A percentile compares a stretch with the other conserved stretches of the same genome.
Conservation (phyloP, 30 jellyfish, hydroid and myxozoan species). For the Mastigias papua region DNA sequence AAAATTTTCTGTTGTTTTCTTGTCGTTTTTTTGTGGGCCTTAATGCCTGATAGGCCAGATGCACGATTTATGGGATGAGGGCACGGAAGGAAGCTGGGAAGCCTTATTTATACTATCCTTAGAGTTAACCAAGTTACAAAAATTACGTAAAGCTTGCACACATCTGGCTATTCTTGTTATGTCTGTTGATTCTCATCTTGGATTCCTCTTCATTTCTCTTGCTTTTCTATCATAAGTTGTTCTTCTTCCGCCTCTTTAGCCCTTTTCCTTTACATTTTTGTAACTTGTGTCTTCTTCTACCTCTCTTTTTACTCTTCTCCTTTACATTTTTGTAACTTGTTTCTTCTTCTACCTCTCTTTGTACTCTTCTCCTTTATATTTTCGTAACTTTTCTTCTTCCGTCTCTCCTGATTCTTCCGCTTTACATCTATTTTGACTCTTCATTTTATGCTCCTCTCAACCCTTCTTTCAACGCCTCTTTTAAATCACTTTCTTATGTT, state of each 20-base stretch:
- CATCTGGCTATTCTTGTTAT: no score
- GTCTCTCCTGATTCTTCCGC: neutral
- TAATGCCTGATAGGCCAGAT: no score
- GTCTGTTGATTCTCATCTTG: no score
- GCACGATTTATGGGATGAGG: no score
- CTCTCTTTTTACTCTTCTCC: neutral
- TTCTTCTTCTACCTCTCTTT: neutral
- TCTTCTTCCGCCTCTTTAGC: neutral
- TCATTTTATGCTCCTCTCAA: neutral
- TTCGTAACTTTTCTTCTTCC: neutral
- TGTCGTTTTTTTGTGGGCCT: no score
- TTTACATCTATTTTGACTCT: neutral
- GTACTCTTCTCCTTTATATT: neutral
- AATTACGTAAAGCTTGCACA: no score
- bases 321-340: neutral
- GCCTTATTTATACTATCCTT: no score
- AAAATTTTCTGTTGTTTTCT: no score
- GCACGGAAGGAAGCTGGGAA: no score
- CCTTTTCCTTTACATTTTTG: neutral
- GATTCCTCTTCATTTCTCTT: no score
- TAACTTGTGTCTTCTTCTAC: neutral
- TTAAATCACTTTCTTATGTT: neutral
- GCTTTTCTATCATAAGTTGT: no score
- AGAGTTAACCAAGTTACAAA: no score
- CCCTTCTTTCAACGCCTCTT: neutral